These are phyloP conservation scores for Pseudachorutes palmiensis DNA, from an alignment of 1,140 invertebrate species.

Conservation along the genomic window DNA sequence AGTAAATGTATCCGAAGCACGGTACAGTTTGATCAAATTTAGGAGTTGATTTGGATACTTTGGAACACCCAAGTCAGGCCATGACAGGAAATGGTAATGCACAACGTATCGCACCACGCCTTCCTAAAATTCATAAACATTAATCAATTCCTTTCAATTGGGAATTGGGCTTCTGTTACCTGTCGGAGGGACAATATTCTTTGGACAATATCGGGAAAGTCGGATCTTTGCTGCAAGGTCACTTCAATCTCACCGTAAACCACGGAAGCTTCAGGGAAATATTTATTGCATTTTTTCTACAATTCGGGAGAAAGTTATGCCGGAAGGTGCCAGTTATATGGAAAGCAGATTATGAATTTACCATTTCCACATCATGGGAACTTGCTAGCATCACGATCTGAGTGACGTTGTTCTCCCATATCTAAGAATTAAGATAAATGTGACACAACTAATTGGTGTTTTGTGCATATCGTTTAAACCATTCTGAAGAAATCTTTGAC, in stretches of 20 bases:
- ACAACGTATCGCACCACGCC: not conserved
- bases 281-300: not conserved
- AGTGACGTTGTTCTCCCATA: not conserved
- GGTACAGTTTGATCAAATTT: not conserved
- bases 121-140: not conserved
- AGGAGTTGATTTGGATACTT: constrained; percentile 4
- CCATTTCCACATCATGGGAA: not conserved
- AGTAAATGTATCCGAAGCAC: not conserved
- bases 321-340: not conserved
- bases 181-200: not conserved
- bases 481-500: constrained; percentile 6
- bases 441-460: not conserved
- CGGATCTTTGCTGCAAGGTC: not conserved
- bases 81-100: constrained; percentile 10
- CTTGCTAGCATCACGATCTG: constrained; percentile 11
- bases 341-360: not conserved
- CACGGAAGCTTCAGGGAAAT: constrained; percentile 1
- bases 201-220: not conserved
- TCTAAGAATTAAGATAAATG: not conserved
- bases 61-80: constrained; percentile 11
- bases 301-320: not conserved
- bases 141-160: too few relatives aligned
- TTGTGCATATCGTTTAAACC: not conserved
- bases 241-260: not conserved
- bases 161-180: not conserved